These are phyloP conservation scores for Coelinius sp. DNA, from an alignment of 2,888 invertebrate genomes.

Conservation along the genomic window DNA sequence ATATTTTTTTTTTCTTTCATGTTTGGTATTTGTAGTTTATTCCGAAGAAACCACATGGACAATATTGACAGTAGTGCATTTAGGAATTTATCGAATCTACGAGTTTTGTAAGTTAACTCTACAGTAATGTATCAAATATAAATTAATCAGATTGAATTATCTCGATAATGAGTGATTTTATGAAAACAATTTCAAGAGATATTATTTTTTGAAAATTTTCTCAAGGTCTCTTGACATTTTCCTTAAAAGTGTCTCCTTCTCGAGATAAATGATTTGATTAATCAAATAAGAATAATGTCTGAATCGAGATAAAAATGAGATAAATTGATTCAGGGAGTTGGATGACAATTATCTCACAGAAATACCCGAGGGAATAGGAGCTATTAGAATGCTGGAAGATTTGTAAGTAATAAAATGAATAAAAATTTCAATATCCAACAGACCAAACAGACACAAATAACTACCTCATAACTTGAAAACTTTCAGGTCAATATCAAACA, in stretches of 20 bases:
- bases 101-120: conserved; percentile 84
- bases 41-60: conserved; percentile 88
- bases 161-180: too few relatives aligned
- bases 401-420: conserved; percentile 79
- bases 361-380: conserved; percentile 83
- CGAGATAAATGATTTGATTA: too few relatives aligned
- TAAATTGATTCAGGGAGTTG: conserved; percentile 79
- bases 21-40: conserved; percentile 75
- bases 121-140: too few relatives aligned
- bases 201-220: too few relatives aligned
- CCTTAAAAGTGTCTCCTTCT: too few relatives aligned
- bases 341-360: conserved; percentile 83
- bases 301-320: too few relatives aligned
- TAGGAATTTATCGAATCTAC: conserved; percentile 81
- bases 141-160: too few relatives aligned
- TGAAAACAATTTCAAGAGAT: too few relatives aligned
- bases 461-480: background rate
- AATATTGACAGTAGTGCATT: conserved; percentile 86
- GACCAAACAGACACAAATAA: background rate
- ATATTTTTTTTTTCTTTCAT: background rate
- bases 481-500: conserved; percentile 84
- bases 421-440: background rate
- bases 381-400: conserved; percentile 84
- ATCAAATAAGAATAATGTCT: too few relatives aligned
- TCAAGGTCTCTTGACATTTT: conserved; percentile 7